Percentiles rank a stretch among this genome's conserved stretches.
phyloP scores from a whole-genome alignment of 2,888 invertebrate species.

The Chrysina gloriosa region DNA sequence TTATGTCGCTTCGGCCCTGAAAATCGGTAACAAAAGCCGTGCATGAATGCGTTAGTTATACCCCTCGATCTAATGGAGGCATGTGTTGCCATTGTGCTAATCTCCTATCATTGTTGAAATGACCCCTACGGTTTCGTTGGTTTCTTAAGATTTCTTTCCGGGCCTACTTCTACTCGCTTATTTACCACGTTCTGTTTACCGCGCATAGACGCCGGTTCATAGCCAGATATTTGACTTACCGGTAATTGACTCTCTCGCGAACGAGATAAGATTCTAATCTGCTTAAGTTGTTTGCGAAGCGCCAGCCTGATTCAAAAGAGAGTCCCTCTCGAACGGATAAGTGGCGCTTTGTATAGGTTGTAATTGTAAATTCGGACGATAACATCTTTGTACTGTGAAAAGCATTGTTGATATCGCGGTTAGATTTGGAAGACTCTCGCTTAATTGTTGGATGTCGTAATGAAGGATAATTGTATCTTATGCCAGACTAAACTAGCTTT shows the following conservation, averaged over 20 bases:
- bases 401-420: not conserved
- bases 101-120: slow-evolving; percentile 46
- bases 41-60: slow-evolving; percentile 51
- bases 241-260: slow-evolving; percentile 15
- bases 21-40: slow-evolving; percentile 50
- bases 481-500: too few species aligned
- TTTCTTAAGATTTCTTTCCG: slow-evolving; percentile 31
- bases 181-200: slow-evolving; percentile 24
- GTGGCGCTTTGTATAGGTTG: slow-evolving; percentile 16
- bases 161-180: not conserved
- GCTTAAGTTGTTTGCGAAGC: slow-evolving; percentile 30
- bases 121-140: slow-evolving; percentile 34
- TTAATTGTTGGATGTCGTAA: not conserved
- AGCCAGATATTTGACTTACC: not conserved
- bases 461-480: not conserved
- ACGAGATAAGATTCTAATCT: slow-evolving; percentile 35
- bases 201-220: not conserved
- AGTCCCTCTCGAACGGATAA: slow-evolving; percentile 9
- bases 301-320: not conserved
- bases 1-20: slow-evolving; percentile 46
- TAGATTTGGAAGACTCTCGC: not conserved
- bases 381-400: slow-evolving; percentile 6
- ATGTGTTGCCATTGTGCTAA: slow-evolving; percentile 51
- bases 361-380: slow-evolving; percentile 12
- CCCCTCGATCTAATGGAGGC: slow-evolving; percentile 50